Conservation (phyloP, 1,140 invertebrate genomes). For the Pseudachorutes palmiensis region DNA sequence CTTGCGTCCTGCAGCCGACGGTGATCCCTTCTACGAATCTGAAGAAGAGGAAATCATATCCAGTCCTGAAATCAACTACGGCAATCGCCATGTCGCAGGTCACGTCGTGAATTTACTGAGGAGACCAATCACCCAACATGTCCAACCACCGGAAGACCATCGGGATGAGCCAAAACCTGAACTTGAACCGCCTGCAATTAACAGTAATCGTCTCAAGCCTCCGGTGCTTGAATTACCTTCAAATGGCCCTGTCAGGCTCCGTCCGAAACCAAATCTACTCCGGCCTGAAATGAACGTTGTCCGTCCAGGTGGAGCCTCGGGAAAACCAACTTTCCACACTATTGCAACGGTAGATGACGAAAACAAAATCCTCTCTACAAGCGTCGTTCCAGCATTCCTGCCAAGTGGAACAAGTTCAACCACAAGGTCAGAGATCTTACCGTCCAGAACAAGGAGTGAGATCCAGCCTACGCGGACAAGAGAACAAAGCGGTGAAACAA, state of each 20-base stretch:
- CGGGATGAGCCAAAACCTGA: conserved; percentile 25
- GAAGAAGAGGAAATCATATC: background rate
- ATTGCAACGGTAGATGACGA: conserved; percentile 41
- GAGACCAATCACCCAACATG: background rate
- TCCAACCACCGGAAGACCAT: background rate
- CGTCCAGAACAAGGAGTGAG: background rate
- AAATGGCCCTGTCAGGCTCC: conserved; percentile 29
- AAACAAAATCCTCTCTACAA: conserved; percentile 40
- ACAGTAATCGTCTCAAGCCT: conserved; percentile 22
- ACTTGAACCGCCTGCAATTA: conserved; percentile 34
- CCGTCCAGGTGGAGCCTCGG: conserved; percentile 10
- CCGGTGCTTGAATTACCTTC: conserved; percentile 27
- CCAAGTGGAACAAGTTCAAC: conserved; percentile 11
- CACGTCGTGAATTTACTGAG: conserved; percentile 3
- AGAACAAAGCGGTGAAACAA: background rate
- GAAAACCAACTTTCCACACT: conserved; percentile 36
- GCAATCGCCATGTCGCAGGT: conserved; percentile 4
- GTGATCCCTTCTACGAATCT: conserved; percentile 9
- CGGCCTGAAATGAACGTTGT: conserved; percentile 13
- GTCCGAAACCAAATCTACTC: conserved; percentile 31
- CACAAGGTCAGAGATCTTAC: background rate
- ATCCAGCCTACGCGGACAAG: background rate
- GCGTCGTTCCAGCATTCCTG: conserved; percentile 32
- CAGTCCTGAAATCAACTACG: background rate
- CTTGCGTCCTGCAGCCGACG: conserved; percentile 8